Conservation (phyloP, 2,888 invertebrate genomes). For the Orthosia incerta region DNA sequence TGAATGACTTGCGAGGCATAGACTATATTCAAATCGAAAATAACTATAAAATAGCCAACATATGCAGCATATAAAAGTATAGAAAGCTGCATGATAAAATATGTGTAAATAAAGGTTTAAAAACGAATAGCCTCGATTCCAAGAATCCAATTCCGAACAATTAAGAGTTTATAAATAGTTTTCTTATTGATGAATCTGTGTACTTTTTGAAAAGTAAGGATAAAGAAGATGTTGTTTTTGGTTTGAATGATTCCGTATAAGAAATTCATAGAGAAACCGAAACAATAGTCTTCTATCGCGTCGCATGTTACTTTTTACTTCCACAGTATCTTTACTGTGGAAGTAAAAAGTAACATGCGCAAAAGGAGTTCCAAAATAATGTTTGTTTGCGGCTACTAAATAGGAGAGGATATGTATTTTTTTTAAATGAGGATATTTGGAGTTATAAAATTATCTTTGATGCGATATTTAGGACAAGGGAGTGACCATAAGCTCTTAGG, state of each 20-base stretch:
- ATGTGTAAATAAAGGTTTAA: not conserved
- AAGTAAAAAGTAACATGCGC: not conserved
- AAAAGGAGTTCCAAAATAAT: no score
- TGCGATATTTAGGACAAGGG: no score
- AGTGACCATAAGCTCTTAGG: no score
- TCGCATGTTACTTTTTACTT: no score
- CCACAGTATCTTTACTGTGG: no score
- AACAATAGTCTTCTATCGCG: no score
- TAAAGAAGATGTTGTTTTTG: not conserved
- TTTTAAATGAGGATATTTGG: no score
- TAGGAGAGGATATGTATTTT: no score
- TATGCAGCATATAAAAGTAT: not conserved
- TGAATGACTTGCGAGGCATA: not conserved
- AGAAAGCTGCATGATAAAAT: not conserved
- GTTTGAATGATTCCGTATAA: not conserved
- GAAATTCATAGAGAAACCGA: conserved; percentile 11
- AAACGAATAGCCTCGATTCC: not conserved
- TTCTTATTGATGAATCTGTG: conserved; percentile 6
- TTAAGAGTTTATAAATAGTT: not conserved
- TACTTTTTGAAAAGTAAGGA: conserved; percentile 13
- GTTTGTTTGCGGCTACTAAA: no score
- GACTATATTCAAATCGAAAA: conserved; percentile 22
- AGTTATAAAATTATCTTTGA: no score
- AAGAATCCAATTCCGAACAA: conserved; percentile 15
- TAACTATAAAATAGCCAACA: not conserved